phyloP scores from a whole-genome alignment of 2,797 vertebrate species.

The Manis crassicaudata region DNA sequence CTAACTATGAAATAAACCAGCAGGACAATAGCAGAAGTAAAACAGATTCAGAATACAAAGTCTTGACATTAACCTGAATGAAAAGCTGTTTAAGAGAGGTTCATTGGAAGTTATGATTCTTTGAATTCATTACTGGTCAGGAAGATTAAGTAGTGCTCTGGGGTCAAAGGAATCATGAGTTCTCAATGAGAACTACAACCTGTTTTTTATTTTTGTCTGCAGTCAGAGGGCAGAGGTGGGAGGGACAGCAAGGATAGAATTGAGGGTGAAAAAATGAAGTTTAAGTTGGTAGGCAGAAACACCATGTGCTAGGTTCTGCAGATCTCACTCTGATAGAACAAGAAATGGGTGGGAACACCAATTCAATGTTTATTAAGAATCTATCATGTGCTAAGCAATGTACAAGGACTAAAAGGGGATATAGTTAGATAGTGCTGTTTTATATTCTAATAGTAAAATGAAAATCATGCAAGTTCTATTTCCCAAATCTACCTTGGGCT shows the following conservation, averaged over 20 bases:
- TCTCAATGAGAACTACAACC: constrained; percentile 3
- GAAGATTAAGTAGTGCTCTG: constrained; percentile 10
- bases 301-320: not conserved
- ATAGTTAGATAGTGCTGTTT: not conserved
- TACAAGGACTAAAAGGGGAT: not conserved
- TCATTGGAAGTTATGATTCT: constrained; percentile 8
- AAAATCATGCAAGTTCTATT: not conserved
- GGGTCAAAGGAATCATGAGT: not conserved
- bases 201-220: constrained; percentile 50
- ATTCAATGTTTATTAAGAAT: not conserved
- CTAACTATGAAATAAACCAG: constrained; percentile 59
- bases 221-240: not conserved
- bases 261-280: not conserved
- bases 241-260: not conserved
- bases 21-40: constrained; percentile 55
- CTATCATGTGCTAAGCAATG: not conserved
- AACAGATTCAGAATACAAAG: constrained; percentile 40
- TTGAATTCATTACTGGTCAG: constrained; percentile 45
- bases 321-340: not conserved
- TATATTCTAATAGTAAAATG: not conserved
- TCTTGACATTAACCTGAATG: constrained; percentile 28
- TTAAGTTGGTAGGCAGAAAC: not conserved
- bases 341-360: not conserved
- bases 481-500: not conserved
- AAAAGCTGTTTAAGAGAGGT: constrained; percentile 43